Base-by-base conservation (phyloP, 1,140 invertebrate species). In the Galleria mellonella region DNA sequence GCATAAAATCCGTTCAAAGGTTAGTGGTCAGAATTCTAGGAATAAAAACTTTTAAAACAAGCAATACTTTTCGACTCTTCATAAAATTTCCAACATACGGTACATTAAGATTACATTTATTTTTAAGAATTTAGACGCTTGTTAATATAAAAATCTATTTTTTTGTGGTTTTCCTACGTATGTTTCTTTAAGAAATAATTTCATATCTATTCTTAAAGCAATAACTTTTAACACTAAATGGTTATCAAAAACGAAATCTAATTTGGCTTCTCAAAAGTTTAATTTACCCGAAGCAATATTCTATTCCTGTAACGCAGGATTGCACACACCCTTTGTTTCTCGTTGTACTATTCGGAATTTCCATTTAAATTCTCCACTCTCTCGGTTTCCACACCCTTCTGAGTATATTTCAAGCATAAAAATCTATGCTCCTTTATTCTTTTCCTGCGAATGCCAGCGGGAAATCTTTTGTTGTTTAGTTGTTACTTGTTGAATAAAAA, bases 301-400 rank as follows among this genome's bases (percentile, higher is more conserved):
- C 17, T 23, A 23, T 23, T 23, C 40, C 31, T 47, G 45, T 39
- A 11, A 35, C 32, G 13, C 33, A 31, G 43, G 32, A 32, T 12
- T 17, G 33, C 31, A 35, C 35, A 36, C 15, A 29, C 11, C 35
- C 31, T 13, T 47, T 47, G 37, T 32, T 39, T 40, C 17, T 32
- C 27, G 17, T 9, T 47, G 45, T 38, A 36, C 45, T 38, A 42
- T 47, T 47, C 29, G 45, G 37, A 47, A 47, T 41, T 47, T 40
- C 45, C 45, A 47, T 47, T 47, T 33, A 47, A 41, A 47, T 47
- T 47, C 45, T 32, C 14, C 17, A 29, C 45, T 47, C 45, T 41
- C 9, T 23, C 23, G 17, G 39, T 38, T 42, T 42, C 45, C 32
- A 12, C 28, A 28, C 38, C 45, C 38, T 41, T 11, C 13, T 29